Evolutionary conservation across 1,140 invertebrate species (phyloP).

Genomic region (Dendrolimus kikuchii): DNA sequence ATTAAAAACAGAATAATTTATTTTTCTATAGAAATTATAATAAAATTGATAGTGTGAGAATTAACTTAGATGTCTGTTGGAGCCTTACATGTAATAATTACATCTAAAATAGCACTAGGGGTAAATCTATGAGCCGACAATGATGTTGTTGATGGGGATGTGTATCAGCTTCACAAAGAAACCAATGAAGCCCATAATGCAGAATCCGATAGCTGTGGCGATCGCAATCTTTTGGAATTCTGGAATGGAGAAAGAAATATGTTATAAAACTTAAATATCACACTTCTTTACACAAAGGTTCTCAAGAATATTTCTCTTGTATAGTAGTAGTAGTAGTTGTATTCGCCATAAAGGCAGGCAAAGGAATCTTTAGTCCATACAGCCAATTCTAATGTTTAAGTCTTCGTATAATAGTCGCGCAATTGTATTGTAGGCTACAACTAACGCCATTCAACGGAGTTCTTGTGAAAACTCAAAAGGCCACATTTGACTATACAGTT

Average conservation of each 20-base stretch:
- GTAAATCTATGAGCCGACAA: constrained; percentile 83
- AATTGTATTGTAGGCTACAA: no score
- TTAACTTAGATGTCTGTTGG: constrained; percentile 42
- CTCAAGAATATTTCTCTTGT: no score
- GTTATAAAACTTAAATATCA: background rate
- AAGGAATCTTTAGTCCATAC: no score
- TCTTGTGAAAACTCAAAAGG: no score
- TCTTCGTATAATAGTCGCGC: no score
- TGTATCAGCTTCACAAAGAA: constrained; percentile 99
- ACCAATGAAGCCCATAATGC: constrained; percentile 99
- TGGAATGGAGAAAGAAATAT: constrained; percentile 78
- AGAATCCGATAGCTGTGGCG: constrained; percentile 99
- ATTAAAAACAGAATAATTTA: constrained; percentile 51
- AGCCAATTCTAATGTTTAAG: no score
- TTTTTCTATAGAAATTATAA: constrained; percentile 37
- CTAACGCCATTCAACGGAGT: no score
- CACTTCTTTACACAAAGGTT: no score
- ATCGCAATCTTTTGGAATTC: constrained; percentile 99
- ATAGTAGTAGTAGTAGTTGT: no score
- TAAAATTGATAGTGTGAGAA: constrained; percentile 27
- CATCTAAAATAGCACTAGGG: constrained; percentile 27
- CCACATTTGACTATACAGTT: no score
- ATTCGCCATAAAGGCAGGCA: no score
- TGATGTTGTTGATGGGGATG: constrained; percentile 99
- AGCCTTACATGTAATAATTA: constrained; percentile 43